Conservation (phyloP, 2,888 invertebrate species). For the Zygaena filipendulae region DNA sequence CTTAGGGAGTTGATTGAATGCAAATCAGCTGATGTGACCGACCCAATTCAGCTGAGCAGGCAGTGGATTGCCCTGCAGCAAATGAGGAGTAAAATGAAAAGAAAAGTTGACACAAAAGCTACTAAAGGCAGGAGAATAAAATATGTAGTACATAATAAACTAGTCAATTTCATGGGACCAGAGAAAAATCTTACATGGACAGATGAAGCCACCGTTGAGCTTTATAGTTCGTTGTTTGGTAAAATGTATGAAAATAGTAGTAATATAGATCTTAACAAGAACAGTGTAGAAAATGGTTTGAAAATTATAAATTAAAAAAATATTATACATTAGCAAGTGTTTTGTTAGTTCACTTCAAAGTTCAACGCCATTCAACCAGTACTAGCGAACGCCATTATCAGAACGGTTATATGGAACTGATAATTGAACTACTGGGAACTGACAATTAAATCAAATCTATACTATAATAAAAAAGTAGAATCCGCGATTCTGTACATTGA, state of each 20-base stretch:
- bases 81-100: constrained; percentile 90
- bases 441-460: too few species aligned
- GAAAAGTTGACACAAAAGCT: constrained; percentile 92
- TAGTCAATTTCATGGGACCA: constrained; percentile 93
- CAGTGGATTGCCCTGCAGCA: constrained; percentile 95
- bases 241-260: constrained; percentile 62
- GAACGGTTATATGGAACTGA: too few species aligned
- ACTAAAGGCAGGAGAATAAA: constrained; percentile 94
- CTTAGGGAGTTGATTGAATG: constrained; percentile 92
- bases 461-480: too few species aligned
- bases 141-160: constrained; percentile 85
- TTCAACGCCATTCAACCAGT: too few species aligned
- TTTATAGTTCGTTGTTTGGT: constrained; percentile 86
- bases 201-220: constrained; percentile 81
- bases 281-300: constrained; percentile 39
- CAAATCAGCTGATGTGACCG: constrained; percentile 84
- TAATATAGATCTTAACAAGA: constrained; percentile 44
- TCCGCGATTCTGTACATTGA: too few species aligned
- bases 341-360: background rate
- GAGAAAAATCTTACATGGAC: constrained; percentile 75
- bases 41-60: constrained; percentile 86
- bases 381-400: too few species aligned
- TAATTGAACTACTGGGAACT: too few species aligned
- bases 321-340: constrained; percentile 7
- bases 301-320: constrained; percentile 27